Percentiles rank a stretch among this genome's conserved stretches.
Evolutionary conservation across 2,888 invertebrate species (phyloP).

Genomic region (Drepana falcataria): DNA sequence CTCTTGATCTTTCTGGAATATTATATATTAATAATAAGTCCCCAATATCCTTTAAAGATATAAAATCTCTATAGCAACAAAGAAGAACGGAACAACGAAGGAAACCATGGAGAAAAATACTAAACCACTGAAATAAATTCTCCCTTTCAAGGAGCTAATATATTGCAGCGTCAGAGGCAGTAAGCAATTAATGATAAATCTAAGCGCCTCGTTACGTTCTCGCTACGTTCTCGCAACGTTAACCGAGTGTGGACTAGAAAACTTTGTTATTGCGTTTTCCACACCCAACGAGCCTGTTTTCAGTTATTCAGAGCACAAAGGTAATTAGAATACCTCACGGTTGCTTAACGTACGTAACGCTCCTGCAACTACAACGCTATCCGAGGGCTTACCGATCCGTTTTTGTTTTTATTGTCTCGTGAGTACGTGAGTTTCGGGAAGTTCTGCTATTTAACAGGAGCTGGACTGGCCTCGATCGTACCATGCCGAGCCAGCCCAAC

Average conservation of each 20-base stretch:
- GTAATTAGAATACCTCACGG: conserved; percentile 17
- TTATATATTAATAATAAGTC: no score
- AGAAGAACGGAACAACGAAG: no score
- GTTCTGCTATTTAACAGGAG: no score
- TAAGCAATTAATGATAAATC: background rate
- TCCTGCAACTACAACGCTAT: background rate
- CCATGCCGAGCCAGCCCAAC: no score
- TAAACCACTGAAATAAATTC: no score
- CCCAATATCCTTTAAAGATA: no score
- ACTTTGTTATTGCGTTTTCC: conserved; percentile 11
- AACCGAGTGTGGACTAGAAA: conserved; percentile 22
- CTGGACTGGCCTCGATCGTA: no score
- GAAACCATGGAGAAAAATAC: no score
- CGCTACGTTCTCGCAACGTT: conserved; percentile 12
- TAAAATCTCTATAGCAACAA: no score
- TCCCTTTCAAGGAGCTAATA: background rate
- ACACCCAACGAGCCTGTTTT: conserved; percentile 23
- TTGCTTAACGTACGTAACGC: conserved; percentile 19
- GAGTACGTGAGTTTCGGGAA: no score
- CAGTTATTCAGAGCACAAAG: conserved; percentile 36
- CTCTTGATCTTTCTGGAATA: no score
- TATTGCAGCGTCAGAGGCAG: background rate
- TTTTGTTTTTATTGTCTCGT: no score
- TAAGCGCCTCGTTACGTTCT: background rate
- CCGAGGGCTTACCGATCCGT: background rate